Evolutionary conservation across 1,140 invertebrate species (phyloP).

Genomic region (Odontomachus brunneus): DNA sequence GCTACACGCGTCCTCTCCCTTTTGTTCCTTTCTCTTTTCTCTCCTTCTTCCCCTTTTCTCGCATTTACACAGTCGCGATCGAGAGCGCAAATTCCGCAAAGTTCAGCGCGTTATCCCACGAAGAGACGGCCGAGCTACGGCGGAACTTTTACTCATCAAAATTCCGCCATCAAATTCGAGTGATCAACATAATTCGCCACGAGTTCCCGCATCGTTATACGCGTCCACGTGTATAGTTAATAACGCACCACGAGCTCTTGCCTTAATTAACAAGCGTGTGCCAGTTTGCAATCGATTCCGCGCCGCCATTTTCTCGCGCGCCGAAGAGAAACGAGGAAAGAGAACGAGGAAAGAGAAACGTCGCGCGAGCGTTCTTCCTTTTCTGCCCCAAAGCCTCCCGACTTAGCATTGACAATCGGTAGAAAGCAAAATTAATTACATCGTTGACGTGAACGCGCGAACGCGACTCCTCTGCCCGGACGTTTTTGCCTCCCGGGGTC

Average conservation of each 20-base stretch:
- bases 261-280: constrained; percentile 24
- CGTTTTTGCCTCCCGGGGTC: constrained; percentile 3
- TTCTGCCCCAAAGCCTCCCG: constrained; percentile 8
- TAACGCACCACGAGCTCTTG: not conserved
- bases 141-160: constrained; percentile 32
- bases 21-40: no score
- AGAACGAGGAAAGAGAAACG: not conserved
- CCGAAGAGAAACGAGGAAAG: no score
- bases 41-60: not conserved
- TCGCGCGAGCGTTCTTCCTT: constrained; percentile 1
- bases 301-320: not conserved
- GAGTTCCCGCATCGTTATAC: constrained; percentile 16
- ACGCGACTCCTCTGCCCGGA: constrained; percentile 51
- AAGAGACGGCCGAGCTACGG: not conserved
- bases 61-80: constrained; percentile 23
- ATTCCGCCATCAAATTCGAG: constrained; percentile 24
- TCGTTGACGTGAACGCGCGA: constrained; percentile 46
- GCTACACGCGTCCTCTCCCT: not conserved
- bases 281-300: constrained; percentile 11
- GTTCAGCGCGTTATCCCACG: constrained; percentile 2
- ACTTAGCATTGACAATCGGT: constrained; percentile 35
- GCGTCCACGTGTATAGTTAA: constrained; percentile 10
- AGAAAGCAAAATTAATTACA: constrained; percentile 57
- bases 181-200: constrained; percentile 29
- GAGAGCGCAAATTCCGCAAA: not conserved